phyloP scores from a whole-genome alignment of 1,140 invertebrate species.

The Acromyrmex charruanus region DNA sequence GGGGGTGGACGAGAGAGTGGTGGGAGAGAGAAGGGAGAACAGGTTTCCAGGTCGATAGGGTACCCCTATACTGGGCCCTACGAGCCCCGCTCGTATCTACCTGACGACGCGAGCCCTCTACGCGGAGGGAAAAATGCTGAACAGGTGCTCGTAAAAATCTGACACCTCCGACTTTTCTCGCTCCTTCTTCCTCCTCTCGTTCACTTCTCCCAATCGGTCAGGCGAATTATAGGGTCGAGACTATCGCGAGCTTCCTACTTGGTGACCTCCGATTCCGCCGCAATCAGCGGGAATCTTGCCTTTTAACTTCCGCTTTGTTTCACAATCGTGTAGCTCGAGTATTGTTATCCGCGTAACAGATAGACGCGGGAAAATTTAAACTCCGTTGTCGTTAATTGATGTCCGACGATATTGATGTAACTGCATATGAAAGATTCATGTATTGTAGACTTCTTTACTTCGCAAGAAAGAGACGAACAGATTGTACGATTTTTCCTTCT shows the following conservation, averaged over 20 bases:
- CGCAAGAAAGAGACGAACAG: background rate
- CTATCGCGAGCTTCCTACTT: conserved; percentile 27
- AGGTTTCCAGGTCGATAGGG: conserved; percentile 81
- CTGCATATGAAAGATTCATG: background rate
- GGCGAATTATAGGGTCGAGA: conserved; percentile 26
- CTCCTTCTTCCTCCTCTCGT: background rate
- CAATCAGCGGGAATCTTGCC: conserved; percentile 12
- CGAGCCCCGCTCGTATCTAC: conserved; percentile 78
- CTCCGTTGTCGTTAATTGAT: background rate
- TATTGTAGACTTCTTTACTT: background rate
- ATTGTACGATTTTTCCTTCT: background rate
- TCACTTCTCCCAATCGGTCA: background rate
- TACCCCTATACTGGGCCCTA: conserved; percentile 70
- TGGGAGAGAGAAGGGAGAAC: conserved; percentile 75
- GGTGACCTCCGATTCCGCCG: conserved; percentile 31
- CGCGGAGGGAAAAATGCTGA: conserved; percentile 79
- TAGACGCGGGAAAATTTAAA: background rate
- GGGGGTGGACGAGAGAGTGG: conserved; percentile 1
- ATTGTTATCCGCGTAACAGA: background rate
- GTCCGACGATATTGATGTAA: background rate
- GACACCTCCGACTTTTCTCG: conserved; percentile 65
- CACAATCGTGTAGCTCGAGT: background rate
- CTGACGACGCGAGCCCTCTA: conserved; percentile 78
- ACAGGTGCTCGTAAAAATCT: conserved; percentile 83
- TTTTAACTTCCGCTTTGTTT: conserved; percentile 22